Base-by-base conservation (phyloP, 1,140 invertebrate species). In the Pygmarrhopalites habei region DNA sequence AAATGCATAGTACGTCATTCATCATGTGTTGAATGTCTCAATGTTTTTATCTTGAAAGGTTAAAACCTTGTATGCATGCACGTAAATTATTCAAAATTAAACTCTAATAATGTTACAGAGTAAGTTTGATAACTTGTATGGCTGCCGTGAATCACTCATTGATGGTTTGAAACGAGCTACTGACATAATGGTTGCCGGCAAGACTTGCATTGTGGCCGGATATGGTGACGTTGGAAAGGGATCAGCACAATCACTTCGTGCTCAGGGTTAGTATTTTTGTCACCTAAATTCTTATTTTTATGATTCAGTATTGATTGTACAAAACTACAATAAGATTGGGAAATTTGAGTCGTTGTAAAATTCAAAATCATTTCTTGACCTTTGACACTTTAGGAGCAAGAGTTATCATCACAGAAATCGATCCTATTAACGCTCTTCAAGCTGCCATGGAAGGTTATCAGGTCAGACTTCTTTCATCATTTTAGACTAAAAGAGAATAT, bases 201-300 rank as follows among this genome's bases (percentile, higher is more conserved):
- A 99, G 81, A 92, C 96, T 2, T 93, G 90, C 73, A 88, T 97
- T 21, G 95, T 99, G 1, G 95, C 91, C 73, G 97, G 97, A 10
- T 99, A 97, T 76, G 97, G 97, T 49, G 97, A 99, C 83, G 97
- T 99, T 52, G 97, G 97, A 66, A 99, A 99, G 81, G 97, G 97
- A 58, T 95, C 90, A 76, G 95, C 95, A 47, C 92, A 96, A 75
- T 62, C n/a, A n/a, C 64, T n/a, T n/a, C n/a, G n/a, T n/a, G n/a
- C n/a, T n/a, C n/a, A n/a, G n/a, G n/a, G n/a, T n/a, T n/a, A n/a
- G n/a, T n/a, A n/a, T n/a, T n/a, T n/a, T n/a, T n/a, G n/a, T n/a
- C n/a, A n/a, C n/a, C n/a, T n/a, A n/a, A n/a, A n/a, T n/a, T n/a
- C n/a, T n/a, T n/a, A n/a, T n/a, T n/a, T n/a, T n/a, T n/a, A n/a